Evolutionary conservation across 1,140 invertebrate genomes (phyloP).

Genomic region (Nymphalis io): DNA sequence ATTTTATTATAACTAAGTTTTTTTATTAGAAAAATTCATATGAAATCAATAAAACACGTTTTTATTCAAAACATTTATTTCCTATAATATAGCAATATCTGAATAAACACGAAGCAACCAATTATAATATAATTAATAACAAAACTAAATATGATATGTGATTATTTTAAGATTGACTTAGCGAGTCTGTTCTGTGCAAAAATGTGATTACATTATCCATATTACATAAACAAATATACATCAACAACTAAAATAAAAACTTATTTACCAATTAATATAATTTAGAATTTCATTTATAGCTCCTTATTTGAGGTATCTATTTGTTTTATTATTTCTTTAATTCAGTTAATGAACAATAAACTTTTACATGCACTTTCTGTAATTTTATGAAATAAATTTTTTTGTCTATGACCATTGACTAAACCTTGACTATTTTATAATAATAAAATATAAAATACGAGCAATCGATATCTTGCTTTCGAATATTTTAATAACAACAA

Average conservation of each 20-base stretch:
- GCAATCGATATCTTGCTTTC: too few species aligned
- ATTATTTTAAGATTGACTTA: slow-evolving; percentile 73
- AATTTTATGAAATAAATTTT: too few species aligned
- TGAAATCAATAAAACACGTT: neutral
- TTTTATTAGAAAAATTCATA: neutral
- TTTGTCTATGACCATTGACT: too few species aligned
- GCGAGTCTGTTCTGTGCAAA: slow-evolving; percentile 58
- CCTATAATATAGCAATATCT: slow-evolving; percentile 68
- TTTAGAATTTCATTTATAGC: slow-evolving; percentile 59
- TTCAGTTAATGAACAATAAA: neutral
- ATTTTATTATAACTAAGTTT: too few species aligned
- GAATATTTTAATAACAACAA: slow-evolving; percentile 12
- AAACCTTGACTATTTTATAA: too few species aligned
- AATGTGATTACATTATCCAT: slow-evolving; percentile 47
- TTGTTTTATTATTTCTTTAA: neutral
- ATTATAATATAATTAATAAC: slow-evolving; percentile 72
- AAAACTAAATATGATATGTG: slow-evolving; percentile 77
- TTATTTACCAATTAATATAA: slow-evolving; percentile 63
- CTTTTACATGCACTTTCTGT: too few species aligned
- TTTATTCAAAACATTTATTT: slow-evolving; percentile 60
- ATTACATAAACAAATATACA: slow-evolving; percentile 58
- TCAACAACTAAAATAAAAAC: slow-evolving; percentile 68
- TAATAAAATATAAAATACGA: too few species aligned
- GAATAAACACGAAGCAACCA: slow-evolving; percentile 75
- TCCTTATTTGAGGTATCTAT: slow-evolving; percentile 26